Base-by-base conservation (phyloP, 2,113 vertebrate species). In the Furnarius figulus region DNA sequence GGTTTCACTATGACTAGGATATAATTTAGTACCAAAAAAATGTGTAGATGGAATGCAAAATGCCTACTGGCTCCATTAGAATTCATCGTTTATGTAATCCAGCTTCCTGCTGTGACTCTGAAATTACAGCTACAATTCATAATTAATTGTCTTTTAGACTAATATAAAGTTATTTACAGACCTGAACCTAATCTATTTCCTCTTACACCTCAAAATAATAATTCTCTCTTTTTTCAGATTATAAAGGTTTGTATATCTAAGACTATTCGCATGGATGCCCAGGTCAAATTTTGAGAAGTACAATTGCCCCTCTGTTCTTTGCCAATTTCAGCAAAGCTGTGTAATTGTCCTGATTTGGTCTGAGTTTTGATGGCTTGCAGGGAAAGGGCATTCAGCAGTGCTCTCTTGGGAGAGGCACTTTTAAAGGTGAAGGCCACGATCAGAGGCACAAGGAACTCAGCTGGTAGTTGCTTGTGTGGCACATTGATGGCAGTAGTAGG, bases 91-190 rank as follows among this genome's bases (percentile, higher is more conserved):
- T 97, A 91, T 96, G 70, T 90, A 80, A 96, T 93, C 47, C n/a
- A 90, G 87, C 88, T 89, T 97, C 97, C 96, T 97, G 95, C 97
- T 96, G 97, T 89, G 97, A 85, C 77, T 97, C 95, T 90, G 95
- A 97, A 97, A 97, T 98, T 94, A 96, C 91, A 89, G 87, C 96
- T 97, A 87, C 95, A 82, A 97, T 95, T 98, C 93, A 93, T 93
- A 95, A 97, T 97, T 97, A 97, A 97, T 97, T 97, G 96, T 97
- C 97, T 93, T 97, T 90, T 89, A 96, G 70, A 93, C 92, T 95
- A 93, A 95, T 94, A 95, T 81, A 92, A 93, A 97, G 97, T 97
- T 89, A 97, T 96, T 97, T 97, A 94, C 84, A 93, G 94, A 84
- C 67, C 15, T 95, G 86, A 92, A 94, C 85, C 12, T 91, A 95